Evolutionary conservation across 1,140 invertebrate genomes (phyloP), one percentile per base, ranked within the genome.

Genomic region (Antheraea mylitta): DNA sequence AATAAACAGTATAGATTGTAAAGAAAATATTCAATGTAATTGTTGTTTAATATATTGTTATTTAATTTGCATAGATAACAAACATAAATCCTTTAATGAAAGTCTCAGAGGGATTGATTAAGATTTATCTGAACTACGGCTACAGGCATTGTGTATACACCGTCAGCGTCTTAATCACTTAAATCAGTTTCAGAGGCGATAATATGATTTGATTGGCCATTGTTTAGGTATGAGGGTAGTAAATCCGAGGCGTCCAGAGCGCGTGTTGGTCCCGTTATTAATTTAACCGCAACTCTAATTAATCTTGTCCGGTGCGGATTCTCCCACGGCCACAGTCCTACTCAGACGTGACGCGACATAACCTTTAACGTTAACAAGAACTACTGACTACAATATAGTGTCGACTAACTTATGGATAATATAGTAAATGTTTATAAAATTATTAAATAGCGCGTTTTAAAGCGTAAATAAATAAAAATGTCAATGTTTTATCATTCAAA

Each of bases 261-360:
- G 76, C 75, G 71, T 72, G 77, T 78, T 74, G 73, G 74, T 69
- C 66, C 69, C 68, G 80, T 81, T 89, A 89, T 88, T 88, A 88
- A 88, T 87, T 85, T 81, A 82, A 82, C 85, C 85, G 69, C 79
- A 77, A 77, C 77, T 84, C 80, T 86, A 89, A 89, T 87, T 87
- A 87, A 89, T 89, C 83, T 87, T 77, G 78, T 79, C 83, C 81
- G 80, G 68, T 85, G 85, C 63, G 81, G 78, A 80, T 77, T 82
- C 82, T 81, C 84, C 75, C 78, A 84, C 85, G 77, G 70, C 73
- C 72, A 71, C 70, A 70, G 37, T 72, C 61, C 61, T 68, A 73
- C 75, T 75, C 71, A 72, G 65, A 59, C 30, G 30, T 67, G 30
- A 62, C 42, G 16, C 45, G 16, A 16, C 45, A 61, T 61, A 13